These are phyloP conservation scores for Odocoileus hemionus DNA, from an alignment of 2,113 vertebrate species.

Conservation along the genomic window DNA sequence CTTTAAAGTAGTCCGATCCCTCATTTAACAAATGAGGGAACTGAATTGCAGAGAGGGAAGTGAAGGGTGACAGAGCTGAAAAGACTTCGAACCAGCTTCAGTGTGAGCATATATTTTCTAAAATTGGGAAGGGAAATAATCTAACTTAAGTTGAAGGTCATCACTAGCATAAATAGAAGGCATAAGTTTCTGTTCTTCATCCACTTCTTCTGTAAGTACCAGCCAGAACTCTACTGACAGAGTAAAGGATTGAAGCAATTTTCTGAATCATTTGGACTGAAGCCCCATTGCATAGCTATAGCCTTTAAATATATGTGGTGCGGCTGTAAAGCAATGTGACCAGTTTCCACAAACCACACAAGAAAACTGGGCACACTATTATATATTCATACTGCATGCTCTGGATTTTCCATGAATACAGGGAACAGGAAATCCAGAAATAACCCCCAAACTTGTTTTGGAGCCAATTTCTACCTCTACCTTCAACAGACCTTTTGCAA, in stretches of 20 bases:
- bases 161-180: constrained; percentile 30
- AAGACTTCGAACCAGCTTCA: background rate
- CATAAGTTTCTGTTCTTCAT: constrained; percentile 13
- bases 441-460: constrained; percentile 59
- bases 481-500: constrained; percentile 43
- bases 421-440: constrained; percentile 67
- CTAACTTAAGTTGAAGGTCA: constrained; percentile 25
- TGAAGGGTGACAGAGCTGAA: background rate
- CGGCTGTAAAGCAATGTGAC: constrained; percentile 58
- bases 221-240: constrained; percentile 1
- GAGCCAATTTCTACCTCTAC: constrained; percentile 57
- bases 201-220: background rate
- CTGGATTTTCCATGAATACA: constrained; percentile 61
- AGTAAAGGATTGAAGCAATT: constrained; percentile 61
- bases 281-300: constrained; percentile 45
- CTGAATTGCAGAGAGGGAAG: background rate
- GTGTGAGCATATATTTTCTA: background rate
- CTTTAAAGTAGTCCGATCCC: background rate
- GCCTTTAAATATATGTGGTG: constrained; percentile 68
- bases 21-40: background rate
- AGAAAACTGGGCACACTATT: constrained; percentile 58
- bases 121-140: constrained; percentile 41
- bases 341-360: constrained; percentile 67
- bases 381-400: constrained; percentile 52
- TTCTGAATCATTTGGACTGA: constrained; percentile 66